Evolutionary conservation across 2,113 vertebrate species (phyloP).

Genomic region (Pao palembangensis): DNA sequence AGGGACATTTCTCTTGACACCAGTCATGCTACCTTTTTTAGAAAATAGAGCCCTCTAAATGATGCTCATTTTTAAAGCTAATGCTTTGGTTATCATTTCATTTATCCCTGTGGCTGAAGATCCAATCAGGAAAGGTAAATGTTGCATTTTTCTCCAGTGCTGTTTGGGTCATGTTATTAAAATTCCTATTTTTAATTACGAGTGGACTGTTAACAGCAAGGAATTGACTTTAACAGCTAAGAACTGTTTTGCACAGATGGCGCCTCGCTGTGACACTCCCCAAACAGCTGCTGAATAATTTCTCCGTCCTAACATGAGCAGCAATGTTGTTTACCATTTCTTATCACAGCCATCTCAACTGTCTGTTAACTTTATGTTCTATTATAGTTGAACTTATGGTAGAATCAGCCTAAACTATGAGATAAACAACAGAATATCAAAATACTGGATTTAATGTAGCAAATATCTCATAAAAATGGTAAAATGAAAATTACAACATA

Average conservation of each 20-base stretch:
- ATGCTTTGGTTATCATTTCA: not conserved
- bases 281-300: conserved; percentile 49
- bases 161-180: not conserved
- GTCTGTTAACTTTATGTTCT: conserved; percentile 19
- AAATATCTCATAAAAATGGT: too few relatives aligned
- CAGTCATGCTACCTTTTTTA: conserved; percentile 17
- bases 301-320: conserved; percentile 34
- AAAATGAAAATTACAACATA: too few relatives aligned
- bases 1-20: conserved; percentile 25
- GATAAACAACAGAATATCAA: too few relatives aligned
- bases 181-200: conserved; percentile 8
- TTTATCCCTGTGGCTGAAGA: not conserved
- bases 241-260: conserved; percentile 52
- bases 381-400: conserved; percentile 6
- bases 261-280: conserved; percentile 35
- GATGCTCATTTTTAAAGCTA: conserved; percentile 4
- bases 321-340: conserved; percentile 39
- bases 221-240: conserved; percentile 1
- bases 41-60: conserved; percentile 11
- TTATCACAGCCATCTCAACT: conserved; percentile 34
- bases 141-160: too few relatives aligned
- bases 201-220: not conserved
- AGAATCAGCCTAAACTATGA: not conserved
- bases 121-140: too few relatives aligned
- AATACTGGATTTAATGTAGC: too few relatives aligned